These are phyloP conservation scores for Acrobasis suavella DNA, from an alignment of 2,888 invertebrate genomes.

Conservation along the genomic window DNA sequence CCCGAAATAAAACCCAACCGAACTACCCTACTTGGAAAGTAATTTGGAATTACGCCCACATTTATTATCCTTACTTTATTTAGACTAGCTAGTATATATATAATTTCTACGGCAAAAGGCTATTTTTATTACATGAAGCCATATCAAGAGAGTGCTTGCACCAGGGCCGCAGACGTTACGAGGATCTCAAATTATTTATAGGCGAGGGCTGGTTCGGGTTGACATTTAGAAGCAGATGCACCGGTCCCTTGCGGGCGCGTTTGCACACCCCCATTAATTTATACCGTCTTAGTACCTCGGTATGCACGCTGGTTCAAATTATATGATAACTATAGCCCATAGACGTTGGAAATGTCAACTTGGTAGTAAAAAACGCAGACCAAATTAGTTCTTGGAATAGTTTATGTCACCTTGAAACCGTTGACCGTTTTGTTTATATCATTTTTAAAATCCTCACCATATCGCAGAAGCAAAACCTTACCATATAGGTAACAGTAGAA, in stretches of 20 bases:
- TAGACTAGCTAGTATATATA: constrained; percentile 42
- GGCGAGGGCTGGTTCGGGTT: constrained; percentile 61
- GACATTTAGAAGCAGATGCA: constrained; percentile 76
- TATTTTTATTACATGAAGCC: constrained; percentile 40
- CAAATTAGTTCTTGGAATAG: not conserved
- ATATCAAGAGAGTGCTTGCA: constrained; percentile 54
- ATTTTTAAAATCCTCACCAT: no score
- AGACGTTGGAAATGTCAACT: constrained; percentile 18
- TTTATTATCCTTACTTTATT: constrained; percentile 25
- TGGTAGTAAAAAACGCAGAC: constrained; percentile 1
- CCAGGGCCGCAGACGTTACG: constrained; percentile 54
- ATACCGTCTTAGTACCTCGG: constrained; percentile 59
- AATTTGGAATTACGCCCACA: constrained; percentile 27
- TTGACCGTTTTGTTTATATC: not conserved
- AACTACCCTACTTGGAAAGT: constrained; percentile 21
- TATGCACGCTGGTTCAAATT: constrained; percentile 41
- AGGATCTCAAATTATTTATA: constrained; percentile 75
- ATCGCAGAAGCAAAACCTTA: no score
- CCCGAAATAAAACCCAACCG: constrained; percentile 18
- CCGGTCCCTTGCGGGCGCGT: constrained; percentile 48
- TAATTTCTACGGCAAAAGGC: constrained; percentile 52
- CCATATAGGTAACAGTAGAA: no score
- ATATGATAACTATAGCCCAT: constrained; percentile 30
- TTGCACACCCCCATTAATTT: constrained; percentile 64
- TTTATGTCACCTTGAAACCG: not conserved